Evolutionary conservation across 1,140 invertebrate genomes (phyloP).

Genomic region (Littorina saxatilis): DNA sequence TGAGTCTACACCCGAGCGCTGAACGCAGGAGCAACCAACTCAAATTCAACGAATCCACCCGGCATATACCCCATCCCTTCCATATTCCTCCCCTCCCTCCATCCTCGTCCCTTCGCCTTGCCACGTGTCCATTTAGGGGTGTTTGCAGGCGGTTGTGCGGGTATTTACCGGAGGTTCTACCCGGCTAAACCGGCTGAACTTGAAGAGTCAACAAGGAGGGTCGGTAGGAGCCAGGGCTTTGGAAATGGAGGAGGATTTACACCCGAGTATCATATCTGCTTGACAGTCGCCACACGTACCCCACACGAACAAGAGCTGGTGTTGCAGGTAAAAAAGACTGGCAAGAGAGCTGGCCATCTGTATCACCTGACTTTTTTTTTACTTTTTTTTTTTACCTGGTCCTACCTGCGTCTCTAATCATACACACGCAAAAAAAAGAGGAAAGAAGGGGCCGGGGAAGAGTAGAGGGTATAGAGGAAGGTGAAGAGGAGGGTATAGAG

Average conservation of each 20-base stretch:
- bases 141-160: no score
- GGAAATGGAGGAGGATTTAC: constrained; percentile 7
- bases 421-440: not conserved
- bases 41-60: no score
- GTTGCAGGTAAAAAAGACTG: no score
- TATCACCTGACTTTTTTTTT: not conserved
- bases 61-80: not conserved
- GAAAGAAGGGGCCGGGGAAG: not conserved
- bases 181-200: not conserved
- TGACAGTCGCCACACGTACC: not conserved
- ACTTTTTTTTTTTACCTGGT: no score
- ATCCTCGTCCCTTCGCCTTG: not conserved
- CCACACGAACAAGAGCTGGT: constrained; percentile 20
- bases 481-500: not conserved
- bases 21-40: no score
- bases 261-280: constrained; percentile 22
- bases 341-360: constrained; percentile 22
- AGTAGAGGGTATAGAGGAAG: not conserved
- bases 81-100: not conserved
- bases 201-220: constrained; percentile 17
- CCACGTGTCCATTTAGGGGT: not conserved
- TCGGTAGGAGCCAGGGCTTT: not conserved
- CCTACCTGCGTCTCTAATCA: no score
- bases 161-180: not conserved
- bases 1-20: no score